phyloP scores from a whole-genome alignment of 1,140 invertebrate species.

The Drosophila ficusphila region DNA sequence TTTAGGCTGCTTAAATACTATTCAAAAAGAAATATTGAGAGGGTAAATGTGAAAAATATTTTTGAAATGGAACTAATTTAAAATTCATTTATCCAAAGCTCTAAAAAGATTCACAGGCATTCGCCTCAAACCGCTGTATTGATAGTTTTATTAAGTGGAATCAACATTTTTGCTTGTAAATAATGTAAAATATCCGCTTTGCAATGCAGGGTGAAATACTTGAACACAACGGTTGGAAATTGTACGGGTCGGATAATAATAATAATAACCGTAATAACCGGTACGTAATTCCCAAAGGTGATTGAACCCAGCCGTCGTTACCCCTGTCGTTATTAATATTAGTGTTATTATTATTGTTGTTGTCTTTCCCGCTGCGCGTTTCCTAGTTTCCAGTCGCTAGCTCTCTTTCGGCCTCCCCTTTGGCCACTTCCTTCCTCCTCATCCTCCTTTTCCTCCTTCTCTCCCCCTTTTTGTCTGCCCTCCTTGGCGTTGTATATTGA shows the following conservation, averaged over 20 bases:
- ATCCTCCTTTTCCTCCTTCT: constrained; percentile 4
- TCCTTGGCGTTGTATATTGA: constrained; percentile 11
- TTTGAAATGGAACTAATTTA: no score
- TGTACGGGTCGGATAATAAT: constrained; percentile 28
- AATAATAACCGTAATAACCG: constrained; percentile 52
- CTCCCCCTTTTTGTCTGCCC: constrained; percentile 6
- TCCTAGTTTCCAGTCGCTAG: constrained; percentile 15
- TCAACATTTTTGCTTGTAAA: background rate
- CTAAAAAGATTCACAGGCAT: no score
- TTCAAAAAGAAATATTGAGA: background rate
- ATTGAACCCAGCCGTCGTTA: constrained; percentile 49
- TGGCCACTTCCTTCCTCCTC: constrained; percentile 1
- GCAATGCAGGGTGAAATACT: background rate
- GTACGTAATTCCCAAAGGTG: constrained; percentile 57
- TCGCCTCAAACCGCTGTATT: no score
- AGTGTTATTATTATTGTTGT: constrained; percentile 1
- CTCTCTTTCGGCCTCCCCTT: background rate
- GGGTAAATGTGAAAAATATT: no score
- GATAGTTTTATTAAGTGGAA: background rate
- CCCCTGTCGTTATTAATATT: constrained; percentile 19
- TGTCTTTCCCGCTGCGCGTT: constrained; percentile 5
- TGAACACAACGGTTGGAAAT: background rate
- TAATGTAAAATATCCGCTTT: no score
- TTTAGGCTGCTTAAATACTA: background rate
- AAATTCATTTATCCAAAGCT: no score